A percentile compares a stretch with the other conserved stretches of the same genome.
Conservation (phyloP, 2,797 vertebrate species). For the Xerus rutilus region DNA sequence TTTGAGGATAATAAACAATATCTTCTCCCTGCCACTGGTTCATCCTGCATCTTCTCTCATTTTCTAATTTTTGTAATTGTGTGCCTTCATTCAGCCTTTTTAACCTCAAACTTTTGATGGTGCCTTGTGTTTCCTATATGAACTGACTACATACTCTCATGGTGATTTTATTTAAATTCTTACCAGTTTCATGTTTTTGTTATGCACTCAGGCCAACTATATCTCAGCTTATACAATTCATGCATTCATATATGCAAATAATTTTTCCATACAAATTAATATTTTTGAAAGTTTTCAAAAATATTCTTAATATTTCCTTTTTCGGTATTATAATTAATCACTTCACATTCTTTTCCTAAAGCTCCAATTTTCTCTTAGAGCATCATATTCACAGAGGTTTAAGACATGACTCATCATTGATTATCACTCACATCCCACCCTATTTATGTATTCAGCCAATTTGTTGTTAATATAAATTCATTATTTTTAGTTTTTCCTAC, state of each 20-base stretch:
- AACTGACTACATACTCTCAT: neutral
- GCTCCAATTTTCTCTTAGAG: neutral
- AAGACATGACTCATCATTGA: neutral
- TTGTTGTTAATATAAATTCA: neutral
- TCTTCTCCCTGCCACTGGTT: neutral
- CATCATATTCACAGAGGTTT: neutral
- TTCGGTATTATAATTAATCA: neutral
- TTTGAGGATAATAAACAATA: neutral
- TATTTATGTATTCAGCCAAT: neutral
- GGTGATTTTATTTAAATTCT: constrained; percentile 11
- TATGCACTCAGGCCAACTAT: neutral
- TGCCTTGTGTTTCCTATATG: neutral
- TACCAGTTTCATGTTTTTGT: neutral
- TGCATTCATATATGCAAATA: neutral
- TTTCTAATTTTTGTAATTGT: neutral
- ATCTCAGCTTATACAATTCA: neutral
- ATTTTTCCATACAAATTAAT: constrained; percentile 37
- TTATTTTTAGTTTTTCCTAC: neutral
- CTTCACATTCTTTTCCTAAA: neutral
- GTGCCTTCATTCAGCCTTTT: neutral
- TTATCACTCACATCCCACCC: neutral
- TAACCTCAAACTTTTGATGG: neutral
- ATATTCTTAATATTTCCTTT: neutral
- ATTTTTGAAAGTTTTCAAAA: neutral
- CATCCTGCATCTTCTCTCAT: neutral